These are phyloP conservation scores for Diadegma fenestrale DNA, from an alignment of 2,888 invertebrate genomes.

Conservation along the genomic window DNA sequence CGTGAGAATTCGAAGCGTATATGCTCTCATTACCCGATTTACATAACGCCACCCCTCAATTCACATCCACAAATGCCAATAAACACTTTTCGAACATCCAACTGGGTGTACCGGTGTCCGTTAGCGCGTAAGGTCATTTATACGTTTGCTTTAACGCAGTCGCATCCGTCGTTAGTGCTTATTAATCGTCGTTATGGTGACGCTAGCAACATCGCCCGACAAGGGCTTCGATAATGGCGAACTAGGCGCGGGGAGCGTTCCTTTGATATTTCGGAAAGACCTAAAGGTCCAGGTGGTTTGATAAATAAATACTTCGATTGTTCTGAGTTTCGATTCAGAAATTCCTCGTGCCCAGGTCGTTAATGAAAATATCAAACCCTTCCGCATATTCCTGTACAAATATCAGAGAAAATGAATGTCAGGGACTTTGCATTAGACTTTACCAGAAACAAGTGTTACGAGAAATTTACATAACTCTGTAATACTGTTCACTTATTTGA, in stretches of 20 bases:
- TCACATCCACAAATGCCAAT: conserved; percentile 70
- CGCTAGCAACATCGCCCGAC: conserved; percentile 14
- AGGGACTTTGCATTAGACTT: neutral
- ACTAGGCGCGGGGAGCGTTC: neutral
- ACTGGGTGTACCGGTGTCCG: neutral
- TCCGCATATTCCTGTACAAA: neutral
- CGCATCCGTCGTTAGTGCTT: conserved; percentile 42
- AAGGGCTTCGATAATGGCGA: conserved; percentile 24
- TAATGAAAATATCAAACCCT: neutral
- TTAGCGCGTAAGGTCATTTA: conserved; percentile 14
- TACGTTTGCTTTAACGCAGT: conserved; percentile 26
- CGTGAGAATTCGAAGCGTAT: conserved; percentile 64
- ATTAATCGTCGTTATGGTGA: conserved; percentile 39
- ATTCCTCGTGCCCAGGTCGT: neutral
- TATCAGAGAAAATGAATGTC: neutral
- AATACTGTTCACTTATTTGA: conserved; percentile 12
- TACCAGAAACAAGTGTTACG: neutral
- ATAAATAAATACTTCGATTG: neutral
- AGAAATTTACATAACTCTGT: neutral
- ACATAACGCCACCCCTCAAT: conserved; percentile 76
- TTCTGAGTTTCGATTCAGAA: neutral
- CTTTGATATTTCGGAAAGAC: neutral
- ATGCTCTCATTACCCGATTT: conserved; percentile 75
- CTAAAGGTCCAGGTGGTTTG: neutral
- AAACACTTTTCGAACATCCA: conserved; percentile 39